Base-by-base conservation (phyloP, 2,888 invertebrate species). In the Tuta absoluta region DNA sequence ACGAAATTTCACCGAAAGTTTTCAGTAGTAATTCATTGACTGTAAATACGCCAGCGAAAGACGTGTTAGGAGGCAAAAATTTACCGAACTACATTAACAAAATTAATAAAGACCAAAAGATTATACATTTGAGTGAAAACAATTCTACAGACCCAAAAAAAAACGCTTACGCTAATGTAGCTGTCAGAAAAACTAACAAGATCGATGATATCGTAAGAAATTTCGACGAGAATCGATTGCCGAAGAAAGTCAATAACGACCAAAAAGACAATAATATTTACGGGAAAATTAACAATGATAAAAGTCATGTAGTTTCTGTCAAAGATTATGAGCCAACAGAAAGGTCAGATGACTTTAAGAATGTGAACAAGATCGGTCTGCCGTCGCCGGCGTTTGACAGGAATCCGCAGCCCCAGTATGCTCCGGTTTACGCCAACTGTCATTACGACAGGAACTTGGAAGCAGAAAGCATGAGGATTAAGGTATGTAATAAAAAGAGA, bases 41-140 rank as follows among this genome's bases (percentile, higher is more conserved):
- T 0, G 95, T 96, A 0, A 96, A 95, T 71, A 95, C 95, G 4
- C 96, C 96, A 0, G 96, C 96, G 0, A 96, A 95, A 82, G 96
- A 96, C 72, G 96, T 96, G 0, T 83, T 96, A 38, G 96, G 95
- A 0, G 93, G 94, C 10, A 93, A 94, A 76, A 89, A 94, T 0
- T 68, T 88, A 3, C 92, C 92, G 21, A 94, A 93, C 71, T 94
- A 94, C 73, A 93, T 94, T 61, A 94, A 93, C 84, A 94, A 86
- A 81, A 92, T 66, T 84, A 56, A 45, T 5, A 93, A 67, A 88
- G 68, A 93, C 87, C 79, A 77, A 28, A 85, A 91, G 84, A 79
- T 93, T 68, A 75, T 86, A 4, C 65, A 79, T 0, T 64, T 88
- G 1, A 84, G 77, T 51, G 91, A 92, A 59, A 91, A 91, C 63